Conservation (phyloP, 2,888 invertebrate genomes). For the Galerucella nymphaeae region DNA sequence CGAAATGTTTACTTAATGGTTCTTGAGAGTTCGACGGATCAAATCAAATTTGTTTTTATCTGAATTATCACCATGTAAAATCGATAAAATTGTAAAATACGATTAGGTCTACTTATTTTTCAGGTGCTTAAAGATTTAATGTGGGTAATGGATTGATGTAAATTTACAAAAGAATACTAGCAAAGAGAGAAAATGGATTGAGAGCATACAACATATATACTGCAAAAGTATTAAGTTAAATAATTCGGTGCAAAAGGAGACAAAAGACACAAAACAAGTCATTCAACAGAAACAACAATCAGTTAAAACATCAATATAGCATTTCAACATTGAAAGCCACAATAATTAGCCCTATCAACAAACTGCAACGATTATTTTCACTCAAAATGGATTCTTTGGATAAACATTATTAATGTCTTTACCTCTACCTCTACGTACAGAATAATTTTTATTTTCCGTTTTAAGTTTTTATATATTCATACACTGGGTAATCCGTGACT, state of each 20-base stretch:
- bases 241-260: slow-evolving; percentile 55
- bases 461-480: too few relatives aligned
- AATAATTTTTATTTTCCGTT: too few relatives aligned
- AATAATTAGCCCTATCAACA: slow-evolving; percentile 34
- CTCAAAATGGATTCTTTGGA: slow-evolving; percentile 17
- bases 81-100: neutral
- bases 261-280: slow-evolving; percentile 54
- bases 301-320: slow-evolving; percentile 54
- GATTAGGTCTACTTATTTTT: neutral
- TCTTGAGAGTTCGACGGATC: neutral
- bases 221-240: slow-evolving; percentile 53
- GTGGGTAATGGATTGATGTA: neutral
- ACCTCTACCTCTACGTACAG: too few relatives aligned
- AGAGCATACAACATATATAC: slow-evolving; percentile 52
- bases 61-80: neutral
- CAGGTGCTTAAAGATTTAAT: neutral
- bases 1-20: neutral
- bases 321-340: slow-evolving; percentile 59
- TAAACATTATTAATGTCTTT: too few relatives aligned
- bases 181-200: slow-evolving; percentile 50
- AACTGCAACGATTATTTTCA: slow-evolving; percentile 37
- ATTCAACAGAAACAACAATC: slow-evolving; percentile 49
- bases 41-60: neutral
- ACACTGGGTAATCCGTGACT: too few relatives aligned
- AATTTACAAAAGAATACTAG: slow-evolving; percentile 15